These are phyloP conservation scores for Achroia grisella DNA, from an alignment of 1,140 invertebrate genomes.

Conservation along the genomic window DNA sequence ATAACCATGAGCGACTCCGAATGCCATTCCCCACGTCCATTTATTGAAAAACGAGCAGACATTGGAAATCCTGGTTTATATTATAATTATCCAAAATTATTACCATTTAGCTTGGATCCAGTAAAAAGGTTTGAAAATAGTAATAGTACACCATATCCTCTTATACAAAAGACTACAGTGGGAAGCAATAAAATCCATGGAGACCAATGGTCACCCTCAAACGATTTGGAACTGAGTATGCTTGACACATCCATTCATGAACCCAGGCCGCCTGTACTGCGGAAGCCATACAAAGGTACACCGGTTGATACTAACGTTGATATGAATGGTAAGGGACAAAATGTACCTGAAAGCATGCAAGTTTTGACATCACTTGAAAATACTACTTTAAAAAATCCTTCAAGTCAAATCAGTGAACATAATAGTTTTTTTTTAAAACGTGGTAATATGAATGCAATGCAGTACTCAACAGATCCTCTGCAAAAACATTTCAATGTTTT, in stretches of 20 bases:
- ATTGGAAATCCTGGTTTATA: constrained; percentile 10
- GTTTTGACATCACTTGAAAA: constrained; percentile 33
- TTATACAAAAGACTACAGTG: constrained; percentile 33
- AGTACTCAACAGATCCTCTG: constrained; percentile 16
- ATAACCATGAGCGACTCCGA: constrained; percentile 36
- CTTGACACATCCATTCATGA: constrained; percentile 34
- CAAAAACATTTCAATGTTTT: constrained; percentile 28
- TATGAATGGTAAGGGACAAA: not conserved
- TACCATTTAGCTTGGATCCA: constrained; percentile 38
- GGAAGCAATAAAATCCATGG: not conserved
- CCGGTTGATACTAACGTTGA: not conserved
- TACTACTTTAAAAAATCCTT: constrained; percentile 13
- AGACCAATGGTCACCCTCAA: constrained; percentile 32
- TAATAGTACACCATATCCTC: constrained; percentile 46
- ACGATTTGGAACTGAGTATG: constrained; percentile 55
- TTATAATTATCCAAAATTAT: constrained; percentile 13
- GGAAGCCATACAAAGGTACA: not conserved
- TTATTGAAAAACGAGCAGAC: constrained; percentile 32
- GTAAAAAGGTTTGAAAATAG: constrained; percentile 41
- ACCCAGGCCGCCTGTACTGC: constrained; percentile 13
- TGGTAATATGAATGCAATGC: constrained; percentile 29
- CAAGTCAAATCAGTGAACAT: constrained; percentile 32
- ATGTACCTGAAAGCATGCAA: not conserved
- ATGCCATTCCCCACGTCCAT: constrained; percentile 56
- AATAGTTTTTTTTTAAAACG: constrained; percentile 51